These are phyloP conservation scores for Serripes groenlandicus DNA, from an alignment of 2,888 invertebrate genomes.

Conservation along the genomic window DNA sequence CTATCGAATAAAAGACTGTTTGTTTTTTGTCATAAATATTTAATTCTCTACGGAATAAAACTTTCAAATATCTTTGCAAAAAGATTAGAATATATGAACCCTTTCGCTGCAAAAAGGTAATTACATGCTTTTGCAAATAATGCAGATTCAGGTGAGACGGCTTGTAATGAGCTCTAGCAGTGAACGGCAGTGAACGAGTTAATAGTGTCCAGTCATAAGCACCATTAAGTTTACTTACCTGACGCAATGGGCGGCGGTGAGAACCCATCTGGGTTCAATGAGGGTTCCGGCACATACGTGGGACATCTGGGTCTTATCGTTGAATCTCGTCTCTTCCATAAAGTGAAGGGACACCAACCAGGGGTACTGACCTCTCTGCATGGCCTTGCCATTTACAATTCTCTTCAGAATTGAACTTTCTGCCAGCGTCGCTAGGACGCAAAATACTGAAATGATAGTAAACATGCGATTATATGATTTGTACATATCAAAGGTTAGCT, in stretches of 20 bases:
- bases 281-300: conserved; percentile 75
- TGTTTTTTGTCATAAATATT: no score
- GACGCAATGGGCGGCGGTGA: conserved; percentile 77
- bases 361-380: conserved; percentile 71
- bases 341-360: conserved; percentile 75
- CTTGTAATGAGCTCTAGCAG: no score
- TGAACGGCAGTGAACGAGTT: no score
- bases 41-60: no score
- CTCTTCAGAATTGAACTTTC: conserved; percentile 16
- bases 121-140: no score
- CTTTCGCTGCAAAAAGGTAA: no score
- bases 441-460: conserved; percentile 4
- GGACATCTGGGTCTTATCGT: conserved; percentile 58
- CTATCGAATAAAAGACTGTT: no score
- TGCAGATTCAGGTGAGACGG: no score
- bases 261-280: conserved; percentile 70
- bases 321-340: conserved; percentile 50
- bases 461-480: background rate
- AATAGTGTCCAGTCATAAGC: no score
- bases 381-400: conserved; percentile 71
- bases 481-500: background rate
- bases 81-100: no score
- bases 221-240: conserved; percentile 66
- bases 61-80: no score
- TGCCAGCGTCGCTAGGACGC: conserved; percentile 12